Conservation (phyloP, 2,113 vertebrate genomes). For the Muscicapa adusta region DNA sequence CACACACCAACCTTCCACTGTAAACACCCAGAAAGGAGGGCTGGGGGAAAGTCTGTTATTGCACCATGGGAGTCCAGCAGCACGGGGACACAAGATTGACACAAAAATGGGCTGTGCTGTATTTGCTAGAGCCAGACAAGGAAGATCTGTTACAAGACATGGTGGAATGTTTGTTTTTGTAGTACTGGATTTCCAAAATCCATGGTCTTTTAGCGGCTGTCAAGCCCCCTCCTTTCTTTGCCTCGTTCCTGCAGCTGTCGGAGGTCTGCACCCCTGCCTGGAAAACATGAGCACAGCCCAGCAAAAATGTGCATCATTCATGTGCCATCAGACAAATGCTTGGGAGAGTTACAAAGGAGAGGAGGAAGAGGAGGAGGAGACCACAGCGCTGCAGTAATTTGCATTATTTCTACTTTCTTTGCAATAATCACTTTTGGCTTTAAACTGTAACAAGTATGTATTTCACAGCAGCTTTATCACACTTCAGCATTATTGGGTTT, state of each 20-base stretch:
- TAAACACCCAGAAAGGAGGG: background rate
- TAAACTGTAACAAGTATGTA: background rate
- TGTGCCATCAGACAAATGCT: background rate
- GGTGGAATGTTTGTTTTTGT: conserved; percentile 17
- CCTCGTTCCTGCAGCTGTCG: background rate
- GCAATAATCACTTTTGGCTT: background rate
- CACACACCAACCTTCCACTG: background rate
- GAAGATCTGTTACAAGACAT: background rate
- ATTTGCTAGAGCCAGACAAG: background rate
- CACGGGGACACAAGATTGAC: background rate
- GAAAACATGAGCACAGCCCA: conserved; percentile 7
- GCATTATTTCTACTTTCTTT: background rate
- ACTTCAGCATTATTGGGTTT: background rate
- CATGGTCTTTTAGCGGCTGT: background rate
- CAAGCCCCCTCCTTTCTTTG: conserved; percentile 15
- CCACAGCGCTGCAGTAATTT: background rate
- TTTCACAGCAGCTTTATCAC: background rate
- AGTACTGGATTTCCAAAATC: conserved; percentile 32
- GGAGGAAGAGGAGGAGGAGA: background rate
- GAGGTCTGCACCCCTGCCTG: conserved; percentile 51
- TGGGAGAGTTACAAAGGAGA: background rate
- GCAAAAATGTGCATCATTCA: conserved; percentile 22
- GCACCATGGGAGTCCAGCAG: conserved; percentile 5
- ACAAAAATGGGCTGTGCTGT: background rate
- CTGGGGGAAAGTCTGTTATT: background rate